Conservation (phyloP, 2,888 invertebrate genomes). For the Alitta virens region DNA sequence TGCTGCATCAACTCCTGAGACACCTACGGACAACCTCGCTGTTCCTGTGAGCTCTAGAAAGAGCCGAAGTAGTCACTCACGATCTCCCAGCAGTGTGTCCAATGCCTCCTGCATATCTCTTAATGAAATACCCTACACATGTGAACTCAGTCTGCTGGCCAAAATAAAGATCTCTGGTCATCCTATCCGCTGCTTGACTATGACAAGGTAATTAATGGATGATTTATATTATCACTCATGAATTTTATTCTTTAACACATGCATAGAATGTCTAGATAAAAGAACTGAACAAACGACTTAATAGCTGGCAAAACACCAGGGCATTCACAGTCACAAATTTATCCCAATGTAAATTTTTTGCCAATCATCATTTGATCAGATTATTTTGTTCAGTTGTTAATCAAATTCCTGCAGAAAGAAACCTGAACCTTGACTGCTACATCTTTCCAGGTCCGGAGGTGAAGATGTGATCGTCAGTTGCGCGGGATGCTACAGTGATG, state of each 20-base stretch:
- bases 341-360: no score
- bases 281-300: no score
- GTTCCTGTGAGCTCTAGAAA: neutral
- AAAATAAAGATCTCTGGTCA: conserved; percentile 61
- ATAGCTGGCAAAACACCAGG: no score
- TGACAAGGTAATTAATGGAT: conserved; percentile 41
- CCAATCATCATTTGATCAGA: no score
- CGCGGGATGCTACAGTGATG: conserved; percentile 59
- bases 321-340: no score
- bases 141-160: conserved; percentile 56
- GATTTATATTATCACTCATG: no score
- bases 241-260: no score
- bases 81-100: neutral
- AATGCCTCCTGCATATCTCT: neutral
- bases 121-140: conserved; percentile 43
- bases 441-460: conserved; percentile 19
- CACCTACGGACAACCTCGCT: neutral
- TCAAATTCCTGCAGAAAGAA: no score
- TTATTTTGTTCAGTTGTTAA: no score
- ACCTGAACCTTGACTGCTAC: no score
- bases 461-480: conserved; percentile 58
- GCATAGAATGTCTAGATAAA: no score
- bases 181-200: conserved; percentile 57
- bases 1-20: neutral
- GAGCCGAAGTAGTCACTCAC: neutral